A percentile compares a stretch with the other conserved stretches of the same genome.
Evolutionary conservation across 2,888 invertebrate genomes (phyloP).

Genomic region (Morpho achilles): DNA sequence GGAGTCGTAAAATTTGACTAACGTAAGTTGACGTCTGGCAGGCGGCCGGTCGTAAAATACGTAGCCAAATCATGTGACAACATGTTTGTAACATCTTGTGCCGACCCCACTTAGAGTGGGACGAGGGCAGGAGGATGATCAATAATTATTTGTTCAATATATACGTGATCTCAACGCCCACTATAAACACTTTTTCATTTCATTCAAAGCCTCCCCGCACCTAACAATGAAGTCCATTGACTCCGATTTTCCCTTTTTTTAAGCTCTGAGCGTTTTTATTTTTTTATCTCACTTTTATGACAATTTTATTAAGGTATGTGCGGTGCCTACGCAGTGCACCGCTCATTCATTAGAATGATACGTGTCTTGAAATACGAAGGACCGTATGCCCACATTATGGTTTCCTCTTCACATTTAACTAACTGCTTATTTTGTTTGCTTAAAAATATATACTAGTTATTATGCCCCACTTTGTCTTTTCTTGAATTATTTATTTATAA

Average conservation of each 20-base stretch:
- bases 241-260: conserved; percentile 39
- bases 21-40: too few species aligned
- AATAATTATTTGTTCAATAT: not conserved
- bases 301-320: conserved; percentile 64
- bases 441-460: conserved; percentile 1
- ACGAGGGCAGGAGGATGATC: too few species aligned
- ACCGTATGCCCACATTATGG: conserved; percentile 20
- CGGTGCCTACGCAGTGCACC: conserved; percentile 50
- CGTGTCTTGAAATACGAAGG: conserved; percentile 36
- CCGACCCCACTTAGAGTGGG: too few species aligned
- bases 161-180: conserved; percentile 18
- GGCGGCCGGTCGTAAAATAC: too few species aligned
- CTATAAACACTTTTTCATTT: conserved; percentile 34
- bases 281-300: conserved; percentile 62
- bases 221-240: conserved; percentile 51
- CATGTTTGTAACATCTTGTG: too few species aligned
- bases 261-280: conserved; percentile 39
- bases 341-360: conserved; percentile 62
- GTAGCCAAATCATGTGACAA: too few species aligned
- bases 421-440: conserved; percentile 10
- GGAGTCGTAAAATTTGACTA: too few species aligned
- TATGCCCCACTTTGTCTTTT: not conserved
- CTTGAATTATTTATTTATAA: not conserved
- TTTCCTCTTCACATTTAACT: conserved; percentile 16
- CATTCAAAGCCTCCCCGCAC: conserved; percentile 32